phyloP scores from a whole-genome alignment of 2,888 invertebrate genomes.

The Cynaeus angustus region DNA sequence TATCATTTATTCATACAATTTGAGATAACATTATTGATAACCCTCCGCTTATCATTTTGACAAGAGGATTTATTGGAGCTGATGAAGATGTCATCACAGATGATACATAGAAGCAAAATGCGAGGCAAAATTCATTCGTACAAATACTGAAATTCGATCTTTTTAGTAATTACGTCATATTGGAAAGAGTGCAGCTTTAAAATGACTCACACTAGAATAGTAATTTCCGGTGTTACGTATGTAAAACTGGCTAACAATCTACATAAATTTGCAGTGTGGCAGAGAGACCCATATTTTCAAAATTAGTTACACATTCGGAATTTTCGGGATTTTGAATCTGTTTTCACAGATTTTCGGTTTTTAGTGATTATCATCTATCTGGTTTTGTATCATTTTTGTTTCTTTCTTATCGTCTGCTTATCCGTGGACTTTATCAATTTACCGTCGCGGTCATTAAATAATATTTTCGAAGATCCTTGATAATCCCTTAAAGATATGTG shows the following conservation, averaged over 20 bases:
- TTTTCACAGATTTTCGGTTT: no score
- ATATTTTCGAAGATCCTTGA: not conserved
- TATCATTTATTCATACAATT: conserved; percentile 45
- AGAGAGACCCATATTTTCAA: not conserved
- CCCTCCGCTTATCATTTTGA: conserved; percentile 43
- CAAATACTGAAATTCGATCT: not conserved
- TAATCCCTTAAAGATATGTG: conserved; percentile 5
- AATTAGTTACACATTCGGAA: not conserved
- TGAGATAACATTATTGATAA: conserved; percentile 47
- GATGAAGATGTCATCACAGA: not conserved
- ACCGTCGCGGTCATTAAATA: not conserved
- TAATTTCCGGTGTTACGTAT: no score
- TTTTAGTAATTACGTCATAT: no score
- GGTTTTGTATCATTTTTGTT: no score
- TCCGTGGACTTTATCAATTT: not conserved
- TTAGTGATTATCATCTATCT: no score
- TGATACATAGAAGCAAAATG: not conserved
- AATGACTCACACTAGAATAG: no score
- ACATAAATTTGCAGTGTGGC: no score
- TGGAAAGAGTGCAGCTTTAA: no score
- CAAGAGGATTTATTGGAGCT: conserved; percentile 14
- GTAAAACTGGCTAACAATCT: no score
- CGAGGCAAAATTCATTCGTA: not conserved
- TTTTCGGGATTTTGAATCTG: no score
- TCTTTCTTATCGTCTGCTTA: no score